Conservation (phyloP, 2,797 vertebrate species). For the Etheostoma perlongum region DNA sequence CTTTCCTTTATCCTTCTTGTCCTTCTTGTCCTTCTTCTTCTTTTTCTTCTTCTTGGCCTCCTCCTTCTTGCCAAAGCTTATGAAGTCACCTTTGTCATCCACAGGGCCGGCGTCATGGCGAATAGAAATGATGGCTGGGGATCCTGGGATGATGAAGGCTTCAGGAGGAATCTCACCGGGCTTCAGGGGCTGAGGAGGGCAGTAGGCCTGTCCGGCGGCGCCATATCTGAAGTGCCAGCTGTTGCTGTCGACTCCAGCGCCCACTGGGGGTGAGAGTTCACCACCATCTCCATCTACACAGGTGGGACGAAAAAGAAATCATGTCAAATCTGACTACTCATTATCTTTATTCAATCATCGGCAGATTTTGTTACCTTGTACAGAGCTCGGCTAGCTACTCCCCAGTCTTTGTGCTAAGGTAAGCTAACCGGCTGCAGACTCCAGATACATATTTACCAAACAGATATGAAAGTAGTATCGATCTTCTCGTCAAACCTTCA, state of each 20-base stretch:
- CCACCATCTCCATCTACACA: conserved; percentile 93
- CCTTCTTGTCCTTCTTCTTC: conserved; percentile 99
- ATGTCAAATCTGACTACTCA: conserved; percentile 2
- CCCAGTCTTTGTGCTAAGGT: neutral
- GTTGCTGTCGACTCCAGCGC: conserved; percentile 98
- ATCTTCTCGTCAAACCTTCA: neutral
- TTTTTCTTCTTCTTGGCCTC: conserved; percentile 99
- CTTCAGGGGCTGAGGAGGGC: conserved; percentile 91
- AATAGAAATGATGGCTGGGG: conserved; percentile 99
- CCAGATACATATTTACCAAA: neutral
- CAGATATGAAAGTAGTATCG: neutral
- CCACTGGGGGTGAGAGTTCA: conserved; percentile 96
- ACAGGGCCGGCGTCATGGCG: conserved; percentile 93
- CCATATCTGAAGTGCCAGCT: conserved; percentile 99
- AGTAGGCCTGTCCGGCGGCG: conserved; percentile 84
- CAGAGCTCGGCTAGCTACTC: too few relatives aligned
- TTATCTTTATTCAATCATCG: neutral
- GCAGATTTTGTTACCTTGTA: too few relatives aligned
- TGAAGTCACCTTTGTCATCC: conserved; percentile 98
- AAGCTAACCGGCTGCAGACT: neutral
- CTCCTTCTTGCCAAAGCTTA: conserved; percentile 99
- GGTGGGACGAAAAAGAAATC: neutral
- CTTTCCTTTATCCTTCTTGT: conserved; percentile 97
- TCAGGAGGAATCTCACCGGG: conserved; percentile 97
- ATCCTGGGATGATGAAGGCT: conserved; percentile 99